These are phyloP conservation scores for Drosophila lutescens DNA, from an alignment of 2,888 invertebrate genomes.

Conservation along the genomic window DNA sequence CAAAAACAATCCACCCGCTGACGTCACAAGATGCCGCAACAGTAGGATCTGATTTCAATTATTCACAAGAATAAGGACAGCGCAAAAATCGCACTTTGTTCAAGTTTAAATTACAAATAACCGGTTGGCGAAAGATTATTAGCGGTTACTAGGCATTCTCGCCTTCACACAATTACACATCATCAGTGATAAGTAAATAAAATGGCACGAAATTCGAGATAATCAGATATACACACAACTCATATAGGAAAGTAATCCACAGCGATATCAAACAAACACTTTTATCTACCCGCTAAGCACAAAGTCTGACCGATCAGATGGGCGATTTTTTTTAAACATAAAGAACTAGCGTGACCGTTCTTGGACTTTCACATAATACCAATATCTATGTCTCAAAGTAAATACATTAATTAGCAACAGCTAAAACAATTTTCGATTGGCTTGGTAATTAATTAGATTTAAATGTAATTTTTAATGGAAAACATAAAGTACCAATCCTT, in stretches of 20 bases:
- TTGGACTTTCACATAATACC: not conserved
- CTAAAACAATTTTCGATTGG: no score
- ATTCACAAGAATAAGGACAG: not conserved
- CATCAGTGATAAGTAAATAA: not conserved
- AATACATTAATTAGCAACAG: not conserved
- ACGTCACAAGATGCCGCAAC: conserved; percentile 1
- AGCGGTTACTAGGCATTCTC: conserved; percentile 3
- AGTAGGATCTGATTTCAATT: conserved; percentile 2
- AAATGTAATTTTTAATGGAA: no score
- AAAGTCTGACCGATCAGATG: conserved; percentile 16
- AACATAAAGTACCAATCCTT: no score
- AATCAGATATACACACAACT: conserved; percentile 29
- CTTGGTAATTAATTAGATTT: no score
- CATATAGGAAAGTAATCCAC: not conserved
- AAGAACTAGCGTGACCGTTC: not conserved
- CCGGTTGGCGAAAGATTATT: conserved; percentile 27
- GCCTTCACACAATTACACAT: conserved; percentile 5
- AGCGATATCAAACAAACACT: conserved; percentile 5
- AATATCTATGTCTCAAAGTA: not conserved
- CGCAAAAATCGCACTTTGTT: not conserved
- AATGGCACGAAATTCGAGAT: conserved; percentile 10
- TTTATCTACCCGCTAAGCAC: not conserved
- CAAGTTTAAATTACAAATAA: conserved; percentile 9
- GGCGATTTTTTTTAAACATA: conserved; percentile 4
- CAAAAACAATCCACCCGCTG: conserved; percentile 4